phyloP scores from a whole-genome alignment of 2,888 invertebrate species.

The Drosophila formosana region DNA sequence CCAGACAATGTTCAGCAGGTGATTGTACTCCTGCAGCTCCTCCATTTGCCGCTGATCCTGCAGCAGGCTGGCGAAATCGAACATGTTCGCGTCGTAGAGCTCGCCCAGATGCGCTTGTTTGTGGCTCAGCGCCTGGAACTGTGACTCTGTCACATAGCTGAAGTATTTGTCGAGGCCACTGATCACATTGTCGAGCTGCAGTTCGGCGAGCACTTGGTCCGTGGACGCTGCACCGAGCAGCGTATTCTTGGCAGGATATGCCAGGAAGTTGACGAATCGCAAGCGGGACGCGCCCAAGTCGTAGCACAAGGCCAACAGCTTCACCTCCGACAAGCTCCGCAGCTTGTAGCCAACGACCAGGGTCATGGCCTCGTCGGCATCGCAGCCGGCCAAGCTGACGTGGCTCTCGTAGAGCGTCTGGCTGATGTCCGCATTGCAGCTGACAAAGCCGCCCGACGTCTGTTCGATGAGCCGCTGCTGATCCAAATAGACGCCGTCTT shows the following conservation, averaged over 20 bases:
- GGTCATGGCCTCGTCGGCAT: slow-evolving; percentile 30
- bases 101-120: slow-evolving; percentile 15
- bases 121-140: slow-evolving; percentile 1
- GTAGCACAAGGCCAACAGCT: slow-evolving; percentile 44
- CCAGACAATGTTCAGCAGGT: slow-evolving; percentile 49
- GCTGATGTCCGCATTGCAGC: slow-evolving; percentile 2
- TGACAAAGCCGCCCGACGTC: accelerated
- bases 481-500: slow-evolving; percentile 11
- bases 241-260: slow-evolving; percentile 17
- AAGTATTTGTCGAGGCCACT: slow-evolving; percentile 32
- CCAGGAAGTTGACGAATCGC: slow-evolving; percentile 40
- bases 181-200: slow-evolving; percentile 33
- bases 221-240: slow-evolving; percentile 7
- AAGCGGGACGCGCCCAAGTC: slow-evolving; percentile 28
- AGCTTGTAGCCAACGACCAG: slow-evolving; percentile 40
- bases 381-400: slow-evolving; percentile 33
- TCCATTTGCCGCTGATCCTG: slow-evolving; percentile 23
- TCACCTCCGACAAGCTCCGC: slow-evolving; percentile 14
- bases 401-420: slow-evolving; percentile 42
- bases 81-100: slow-evolving; percentile 13
- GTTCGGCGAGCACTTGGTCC: slow-evolving; percentile 10
- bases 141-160: neutral
- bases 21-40: slow-evolving; percentile 10
- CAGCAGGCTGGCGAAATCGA: slow-evolving; percentile 42
- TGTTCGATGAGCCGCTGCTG: neutral